phyloP scores from a whole-genome alignment of 2,113 vertebrate species.

The Osmerus eperlanus region DNA sequence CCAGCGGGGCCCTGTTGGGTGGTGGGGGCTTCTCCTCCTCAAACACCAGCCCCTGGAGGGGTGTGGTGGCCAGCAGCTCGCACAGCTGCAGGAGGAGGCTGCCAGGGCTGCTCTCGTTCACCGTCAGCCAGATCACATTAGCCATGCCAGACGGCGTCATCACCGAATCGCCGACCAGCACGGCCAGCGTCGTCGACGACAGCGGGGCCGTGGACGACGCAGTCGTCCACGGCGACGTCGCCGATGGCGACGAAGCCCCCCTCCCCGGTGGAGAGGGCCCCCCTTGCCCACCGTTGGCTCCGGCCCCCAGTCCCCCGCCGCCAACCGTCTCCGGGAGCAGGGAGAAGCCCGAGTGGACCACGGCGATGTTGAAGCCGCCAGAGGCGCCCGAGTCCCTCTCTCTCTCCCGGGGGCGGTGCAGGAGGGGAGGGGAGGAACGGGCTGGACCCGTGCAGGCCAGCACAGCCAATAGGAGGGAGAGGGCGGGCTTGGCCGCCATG shows the following conservation, averaged over 20 bases:
- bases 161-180: constrained; percentile 73
- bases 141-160: constrained; percentile 79
- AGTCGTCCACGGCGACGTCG: background rate
- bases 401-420: constrained; percentile 78
- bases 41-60: constrained; percentile 90
- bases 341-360: constrained; percentile 79
- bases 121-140: constrained; percentile 83
- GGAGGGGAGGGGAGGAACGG: constrained; percentile 73
- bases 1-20: constrained; percentile 76
- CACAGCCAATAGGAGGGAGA: constrained; percentile 76
- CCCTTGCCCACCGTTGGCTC: constrained; percentile 47
- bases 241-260: constrained; percentile 25
- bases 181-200: constrained; percentile 61
- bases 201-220: constrained; percentile 45
- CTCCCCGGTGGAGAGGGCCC: constrained; percentile 64
- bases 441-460: constrained; percentile 79
- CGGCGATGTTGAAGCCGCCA: constrained; percentile 76
- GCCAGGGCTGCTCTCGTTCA: constrained; percentile 91
- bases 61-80: constrained; percentile 88
- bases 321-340: constrained; percentile 75
- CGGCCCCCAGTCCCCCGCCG: constrained; percentile 60
- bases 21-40: constrained; percentile 83
- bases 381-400: constrained; percentile 74
- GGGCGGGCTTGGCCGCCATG: constrained; percentile 74
- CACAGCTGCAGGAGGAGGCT: constrained; percentile 90